These are phyloP conservation scores for Melanostoma scalare DNA, from an alignment of 2,888 invertebrate species.

Conservation along the genomic window DNA sequence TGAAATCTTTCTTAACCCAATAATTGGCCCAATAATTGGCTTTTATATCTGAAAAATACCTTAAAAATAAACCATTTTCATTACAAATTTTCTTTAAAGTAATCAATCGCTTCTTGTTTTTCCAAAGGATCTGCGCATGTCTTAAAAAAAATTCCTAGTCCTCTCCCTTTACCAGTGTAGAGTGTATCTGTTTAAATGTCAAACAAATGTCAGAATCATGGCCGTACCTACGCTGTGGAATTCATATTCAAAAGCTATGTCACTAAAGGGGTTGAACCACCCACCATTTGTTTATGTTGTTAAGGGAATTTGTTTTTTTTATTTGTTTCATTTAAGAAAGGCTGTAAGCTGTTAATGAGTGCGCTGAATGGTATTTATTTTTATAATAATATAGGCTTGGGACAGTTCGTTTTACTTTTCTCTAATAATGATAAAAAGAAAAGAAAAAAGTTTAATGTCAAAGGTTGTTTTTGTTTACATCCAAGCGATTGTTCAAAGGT, in stretches of 20 bases:
- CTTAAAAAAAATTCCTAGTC: background rate
- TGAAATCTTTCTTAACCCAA: too few species aligned
- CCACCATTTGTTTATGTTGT: constrained; percentile 49
- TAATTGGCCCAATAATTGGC: too few species aligned
- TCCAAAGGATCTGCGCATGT: constrained; percentile 42
- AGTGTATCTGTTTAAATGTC: constrained; percentile 40
- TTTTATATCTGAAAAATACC: too few species aligned
- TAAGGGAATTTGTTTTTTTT: background rate
- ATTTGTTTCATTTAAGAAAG: background rate
- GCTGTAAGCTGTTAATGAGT: background rate
- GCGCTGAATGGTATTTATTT: too few species aligned
- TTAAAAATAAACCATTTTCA: too few species aligned
- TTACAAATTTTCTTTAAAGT: too few species aligned
- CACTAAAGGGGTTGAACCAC: constrained; percentile 37
- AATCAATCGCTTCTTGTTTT: background rate
- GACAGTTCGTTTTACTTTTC: too few species aligned
- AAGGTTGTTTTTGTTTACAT: background rate
- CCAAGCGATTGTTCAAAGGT: constrained; percentile 5
- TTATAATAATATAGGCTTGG: too few species aligned
- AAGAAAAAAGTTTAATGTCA: background rate
- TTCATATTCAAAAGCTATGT: constrained; percentile 31
- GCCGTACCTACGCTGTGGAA: constrained; percentile 43
- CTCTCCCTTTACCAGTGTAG: constrained; percentile 1
- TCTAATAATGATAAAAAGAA: too few species aligned
- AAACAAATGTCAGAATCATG: constrained; percentile 67